A percentile compares a stretch with the other conserved stretches of the same genome.
These are phyloP conservation scores for Bombus superbus DNA, from an alignment of 1,140 invertebrate genomes.

Conservation along the genomic window DNA sequence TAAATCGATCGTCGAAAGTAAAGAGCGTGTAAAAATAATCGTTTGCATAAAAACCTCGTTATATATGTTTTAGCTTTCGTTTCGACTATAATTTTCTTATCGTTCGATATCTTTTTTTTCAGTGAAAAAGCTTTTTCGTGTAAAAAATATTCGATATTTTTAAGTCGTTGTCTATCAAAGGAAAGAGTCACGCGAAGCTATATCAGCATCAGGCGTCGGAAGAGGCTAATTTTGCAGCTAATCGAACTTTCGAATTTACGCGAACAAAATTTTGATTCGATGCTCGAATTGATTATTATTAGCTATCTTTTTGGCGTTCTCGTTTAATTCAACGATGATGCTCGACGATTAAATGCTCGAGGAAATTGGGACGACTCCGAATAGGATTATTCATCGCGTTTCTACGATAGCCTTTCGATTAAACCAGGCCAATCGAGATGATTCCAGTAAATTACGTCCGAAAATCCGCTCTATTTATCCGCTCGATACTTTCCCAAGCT, in stretches of 20 bases:
- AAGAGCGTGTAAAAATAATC: background rate
- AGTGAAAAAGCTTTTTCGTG: background rate
- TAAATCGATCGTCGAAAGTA: background rate
- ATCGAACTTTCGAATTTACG: background rate
- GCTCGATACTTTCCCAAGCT: background rate
- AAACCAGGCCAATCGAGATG: background rate
- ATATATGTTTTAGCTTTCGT: background rate
- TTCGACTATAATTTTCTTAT: background rate
- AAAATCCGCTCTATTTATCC: slow-evolving; percentile 33
- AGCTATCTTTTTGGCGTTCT: background rate
- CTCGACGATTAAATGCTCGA: no score
- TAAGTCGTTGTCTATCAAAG: background rate
- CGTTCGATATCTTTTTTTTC: background rate
- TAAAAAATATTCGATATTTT: background rate
- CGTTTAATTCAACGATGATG: background rate
- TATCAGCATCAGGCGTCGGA: background rate
- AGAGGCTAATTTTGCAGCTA: background rate
- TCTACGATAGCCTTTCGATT: background rate
- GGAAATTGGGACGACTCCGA: background rate
- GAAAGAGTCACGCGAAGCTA: background rate
- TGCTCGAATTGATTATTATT: background rate
- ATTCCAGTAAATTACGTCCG: slow-evolving; percentile 15
- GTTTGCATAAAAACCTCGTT: background rate
- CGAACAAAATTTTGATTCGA: background rate
- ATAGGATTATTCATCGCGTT: background rate